These are phyloP conservation scores for Tragelaphus scriptus DNA, from an alignment of 2,113 vertebrate species.

Conservation along the genomic window DNA sequence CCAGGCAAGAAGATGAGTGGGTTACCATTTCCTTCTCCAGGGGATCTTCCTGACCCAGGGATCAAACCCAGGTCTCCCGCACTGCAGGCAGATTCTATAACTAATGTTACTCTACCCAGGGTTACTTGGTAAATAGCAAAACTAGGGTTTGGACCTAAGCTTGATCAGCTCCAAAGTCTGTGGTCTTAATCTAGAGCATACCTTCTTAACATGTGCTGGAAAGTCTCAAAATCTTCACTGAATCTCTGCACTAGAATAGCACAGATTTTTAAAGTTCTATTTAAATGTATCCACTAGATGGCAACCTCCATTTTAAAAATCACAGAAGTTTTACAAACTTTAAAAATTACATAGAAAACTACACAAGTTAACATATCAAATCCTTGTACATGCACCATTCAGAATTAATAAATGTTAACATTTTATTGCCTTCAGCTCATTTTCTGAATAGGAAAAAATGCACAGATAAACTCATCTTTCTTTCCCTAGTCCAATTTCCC, in stretches of 20 bases:
- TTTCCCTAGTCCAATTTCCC: background rate
- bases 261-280: background rate
- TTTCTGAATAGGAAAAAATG: background rate
- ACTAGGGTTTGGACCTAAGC: background rate
- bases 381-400: background rate
- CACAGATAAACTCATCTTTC: background rate
- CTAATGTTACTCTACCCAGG: background rate
- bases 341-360: background rate
- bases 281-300: constrained; percentile 46
- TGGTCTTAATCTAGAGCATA: background rate
- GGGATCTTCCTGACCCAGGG: background rate
- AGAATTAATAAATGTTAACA: background rate
- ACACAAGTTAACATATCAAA: background rate
- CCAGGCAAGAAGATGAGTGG: background rate
- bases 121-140: background rate
- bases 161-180: background rate
- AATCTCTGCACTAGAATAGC: background rate
- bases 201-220: background rate
- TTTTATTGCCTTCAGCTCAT: background rate
- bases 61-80: background rate
- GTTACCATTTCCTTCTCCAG: background rate
- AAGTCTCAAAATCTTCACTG: background rate
- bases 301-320: constrained; percentile 35
- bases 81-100: background rate
- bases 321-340: background rate